These are phyloP conservation scores for Oncopodura yosiiana DNA, from an alignment of 1,140 invertebrate species.

Conservation along the genomic window DNA sequence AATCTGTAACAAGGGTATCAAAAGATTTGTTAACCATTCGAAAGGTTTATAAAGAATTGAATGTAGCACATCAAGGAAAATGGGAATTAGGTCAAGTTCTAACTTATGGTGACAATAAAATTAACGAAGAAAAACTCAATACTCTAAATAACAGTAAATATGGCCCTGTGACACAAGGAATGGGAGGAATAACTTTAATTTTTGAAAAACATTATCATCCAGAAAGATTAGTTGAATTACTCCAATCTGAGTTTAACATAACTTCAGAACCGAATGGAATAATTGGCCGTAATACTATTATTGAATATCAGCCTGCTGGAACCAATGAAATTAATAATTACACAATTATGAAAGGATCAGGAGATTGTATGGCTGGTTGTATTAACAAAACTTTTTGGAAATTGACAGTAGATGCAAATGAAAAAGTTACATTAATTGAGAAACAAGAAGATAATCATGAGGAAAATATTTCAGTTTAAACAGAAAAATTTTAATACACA, in stretches of 20 bases:
- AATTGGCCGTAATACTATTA: no score
- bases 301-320: no score
- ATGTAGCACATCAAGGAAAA: constrained; percentile 9
- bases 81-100: constrained; percentile 19
- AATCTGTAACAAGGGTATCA: constrained; percentile 12
- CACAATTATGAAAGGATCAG: no score
- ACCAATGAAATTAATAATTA: no score
- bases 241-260: constrained; percentile 15
- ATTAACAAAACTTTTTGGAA: no score
- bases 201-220: constrained; percentile 21
- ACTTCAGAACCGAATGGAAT: constrained; percentile 7
- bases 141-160: constrained; percentile 16
- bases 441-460: no score
- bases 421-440: no score
- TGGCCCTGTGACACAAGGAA: constrained; percentile 2
- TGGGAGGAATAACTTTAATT: not conserved
- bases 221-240: constrained; percentile 12
- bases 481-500: no score
- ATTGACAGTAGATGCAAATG: no score
- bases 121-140: constrained; percentile 8
- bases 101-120: constrained; percentile 5
- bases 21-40: constrained; percentile 15
- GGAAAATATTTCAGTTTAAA: no score
- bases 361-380: no score
- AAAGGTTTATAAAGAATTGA: constrained; percentile 4